Base-by-base conservation (phyloP, 2,113 vertebrate genomes). In the Apteryx mantelli region DNA sequence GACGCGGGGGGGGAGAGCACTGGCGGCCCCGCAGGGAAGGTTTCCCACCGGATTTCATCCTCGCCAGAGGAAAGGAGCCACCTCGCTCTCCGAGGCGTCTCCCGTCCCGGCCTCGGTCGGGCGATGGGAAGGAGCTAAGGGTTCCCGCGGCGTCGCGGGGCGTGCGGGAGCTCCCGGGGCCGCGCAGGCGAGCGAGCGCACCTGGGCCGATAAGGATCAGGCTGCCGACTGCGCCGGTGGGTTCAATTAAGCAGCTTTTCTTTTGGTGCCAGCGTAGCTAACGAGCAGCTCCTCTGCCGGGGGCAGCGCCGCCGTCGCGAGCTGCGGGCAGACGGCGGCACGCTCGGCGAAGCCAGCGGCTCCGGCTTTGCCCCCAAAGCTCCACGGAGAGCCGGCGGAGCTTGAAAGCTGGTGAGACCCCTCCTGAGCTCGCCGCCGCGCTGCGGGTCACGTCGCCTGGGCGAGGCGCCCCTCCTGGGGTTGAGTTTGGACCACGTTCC, bases 121-220 rank as follows among this genome's bases (percentile, higher is more conserved):
- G 58, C 66, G 50, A 19, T 4, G 25, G 52, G 42, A 61, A 88
- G 44, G 75, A 92, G 75, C 58, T 91, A 64, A 80, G 7, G 68
- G 93, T 66, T 91, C 82, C 79, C 89, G 56, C 56, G 32, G 56
- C 56, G 17, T 19, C 15, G 2, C 3, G 5, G 50, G 86, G 69
- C 3, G 55, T 70, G 32, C 30, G 30, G 56, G 28, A 93, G 87
- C 85, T 40, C 88, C 92, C 77, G 82, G 1, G 3, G 84, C 56
- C n/a, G 56, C 5, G 1, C 92, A 95, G 93, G 91, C 2, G 50
- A 97, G 86, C 85, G 93, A 78, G 80, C 96, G 89, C 97, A 97
- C 97, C 97, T 96, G 94, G 95, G 58, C 84, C 94, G 96, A 97
- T 94, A 96, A 96, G 58, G 94, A 97, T 97, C 97, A 94, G 92